These are phyloP conservation scores for Neotoma lepida DNA, from an alignment of 2,113 vertebrate species.

Conservation along the genomic window DNA sequence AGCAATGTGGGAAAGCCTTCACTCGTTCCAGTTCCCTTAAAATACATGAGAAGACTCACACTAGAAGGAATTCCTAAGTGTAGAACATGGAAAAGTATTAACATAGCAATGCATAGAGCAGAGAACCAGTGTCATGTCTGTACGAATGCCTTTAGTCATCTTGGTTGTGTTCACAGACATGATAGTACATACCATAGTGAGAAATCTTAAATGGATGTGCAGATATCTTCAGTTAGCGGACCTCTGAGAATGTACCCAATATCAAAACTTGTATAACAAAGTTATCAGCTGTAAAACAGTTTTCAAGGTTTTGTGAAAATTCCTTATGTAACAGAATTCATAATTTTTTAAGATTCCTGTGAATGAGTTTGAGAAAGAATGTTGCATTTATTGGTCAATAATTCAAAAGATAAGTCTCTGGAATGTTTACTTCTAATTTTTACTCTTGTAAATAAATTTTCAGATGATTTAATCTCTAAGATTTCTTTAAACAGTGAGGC, in stretches of 20 bases:
- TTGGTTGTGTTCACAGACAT: no score
- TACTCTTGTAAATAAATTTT: neutral
- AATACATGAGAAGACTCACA: slow-evolving; percentile 29
- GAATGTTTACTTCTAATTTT: neutral
- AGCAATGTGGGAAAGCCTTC: slow-evolving; percentile 14
- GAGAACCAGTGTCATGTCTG: neutral
- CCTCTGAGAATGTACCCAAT: neutral
- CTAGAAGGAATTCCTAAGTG: neutral
- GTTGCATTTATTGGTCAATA: neutral
- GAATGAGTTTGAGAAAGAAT: neutral
- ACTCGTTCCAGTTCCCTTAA: slow-evolving; percentile 12
- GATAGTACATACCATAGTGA: no score
- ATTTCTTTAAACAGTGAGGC: neutral
- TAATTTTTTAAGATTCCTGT: neutral
- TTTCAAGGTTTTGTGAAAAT: neutral
- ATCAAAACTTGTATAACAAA: neutral
- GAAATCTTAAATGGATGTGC: neutral
- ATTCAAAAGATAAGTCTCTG: neutral
- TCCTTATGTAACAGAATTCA: neutral
- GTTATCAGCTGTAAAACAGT: neutral
- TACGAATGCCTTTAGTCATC: neutral
- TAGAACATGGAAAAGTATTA: neutral
- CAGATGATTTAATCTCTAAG: neutral
- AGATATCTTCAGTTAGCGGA: neutral
- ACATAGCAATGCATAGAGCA: neutral